Base-by-base conservation (phyloP, 2,113 vertebrate species). In the Mastomys coucha region DNA sequence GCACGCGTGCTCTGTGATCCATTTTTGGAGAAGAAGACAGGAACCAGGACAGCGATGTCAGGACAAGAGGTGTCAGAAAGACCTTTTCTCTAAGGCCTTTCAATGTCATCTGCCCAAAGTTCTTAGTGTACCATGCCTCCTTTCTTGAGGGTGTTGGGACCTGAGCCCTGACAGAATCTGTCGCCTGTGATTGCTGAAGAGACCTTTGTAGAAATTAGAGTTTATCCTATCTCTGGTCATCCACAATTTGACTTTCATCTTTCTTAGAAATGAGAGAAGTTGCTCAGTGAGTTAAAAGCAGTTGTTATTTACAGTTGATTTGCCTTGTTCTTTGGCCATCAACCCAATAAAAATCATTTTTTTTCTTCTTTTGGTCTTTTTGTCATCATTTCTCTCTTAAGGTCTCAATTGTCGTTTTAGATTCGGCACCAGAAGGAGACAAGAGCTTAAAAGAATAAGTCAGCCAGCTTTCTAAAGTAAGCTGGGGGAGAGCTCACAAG, bases 401-500 rank as follows among this genome's bases (percentile, higher is more conserved):
- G 60, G 39, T 60, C 56, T 49, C 77, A 36, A 31, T 20, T 80
- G 17, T 89, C 82, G 88, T 91, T 93, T 97, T 87, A 93, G 88
- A 58, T 84, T 95, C 69, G 95, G 69, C 49, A 90, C 53, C 70
- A 73, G 49, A 45, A 33, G 89, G n/a, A 95, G 45, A 82, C 22
- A 49, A 39, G 28, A 45, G 26, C 33, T 94, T 89, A 53, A 58
- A 70, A 91, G 19, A 82, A 60, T 67, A 67, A 94, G 73, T 58
- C 42, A 96, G 39, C 77, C 45, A 39, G 84, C 36, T 96, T 89
- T 96, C 91, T 93, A 96, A 95, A 96, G 8, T 28, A 19, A 93
- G 60, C 51, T 33, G 80, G 75, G 16, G 45, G 56, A 9, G 63
- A 91, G 86, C 14, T 77, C 89, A 87, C 65, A 91, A 93, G 78